Conservation (phyloP, 2,797 vertebrate species). For the Simalia tracyae region DNA sequence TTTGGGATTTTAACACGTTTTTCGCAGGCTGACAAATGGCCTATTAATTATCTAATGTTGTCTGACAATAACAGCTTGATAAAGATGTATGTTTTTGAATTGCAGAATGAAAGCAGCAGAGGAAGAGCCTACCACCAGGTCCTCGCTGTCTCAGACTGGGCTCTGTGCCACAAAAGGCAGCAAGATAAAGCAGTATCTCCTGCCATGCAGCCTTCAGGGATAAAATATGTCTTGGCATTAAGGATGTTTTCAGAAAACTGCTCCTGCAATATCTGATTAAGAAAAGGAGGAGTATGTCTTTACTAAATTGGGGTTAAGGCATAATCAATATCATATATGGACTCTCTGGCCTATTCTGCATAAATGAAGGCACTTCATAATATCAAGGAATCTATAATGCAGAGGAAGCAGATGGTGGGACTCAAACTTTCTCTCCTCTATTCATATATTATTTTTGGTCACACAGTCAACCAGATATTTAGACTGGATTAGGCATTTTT, state of each 20-base stretch:
- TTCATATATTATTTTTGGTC: neutral
- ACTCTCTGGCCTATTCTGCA: slow-evolving; percentile 80
- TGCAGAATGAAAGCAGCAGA: slow-evolving; percentile 77
- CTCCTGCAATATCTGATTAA: slow-evolving; percentile 85
- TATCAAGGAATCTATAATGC: slow-evolving; percentile 86
- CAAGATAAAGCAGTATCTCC: slow-evolving; percentile 83
- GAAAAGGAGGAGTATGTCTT: slow-evolving; percentile 81
- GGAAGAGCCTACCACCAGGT: slow-evolving; percentile 80
- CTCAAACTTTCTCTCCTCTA: slow-evolving; percentile 68
- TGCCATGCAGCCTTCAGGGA: slow-evolving; percentile 76
- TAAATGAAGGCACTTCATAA: slow-evolving; percentile 86
- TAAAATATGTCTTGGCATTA: slow-evolving; percentile 85
- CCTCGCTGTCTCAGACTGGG: slow-evolving; percentile 84
- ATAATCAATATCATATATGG: slow-evolving; percentile 95
- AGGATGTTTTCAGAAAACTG: slow-evolving; percentile 78
- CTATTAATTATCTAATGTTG: slow-evolving; percentile 99
- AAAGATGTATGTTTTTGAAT: slow-evolving; percentile 99
- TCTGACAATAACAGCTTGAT: slow-evolving; percentile 99
- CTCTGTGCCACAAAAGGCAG: slow-evolving; percentile 81
- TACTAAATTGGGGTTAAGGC: slow-evolving; percentile 90
- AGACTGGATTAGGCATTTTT: neutral
- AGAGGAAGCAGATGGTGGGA: slow-evolving; percentile 81
- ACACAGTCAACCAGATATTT: neutral
- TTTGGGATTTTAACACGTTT: slow-evolving; percentile 96
- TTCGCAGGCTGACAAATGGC: slow-evolving; percentile 99